Base-by-base conservation (phyloP, 2,113 vertebrate species). In the Gambusia affinis region DNA sequence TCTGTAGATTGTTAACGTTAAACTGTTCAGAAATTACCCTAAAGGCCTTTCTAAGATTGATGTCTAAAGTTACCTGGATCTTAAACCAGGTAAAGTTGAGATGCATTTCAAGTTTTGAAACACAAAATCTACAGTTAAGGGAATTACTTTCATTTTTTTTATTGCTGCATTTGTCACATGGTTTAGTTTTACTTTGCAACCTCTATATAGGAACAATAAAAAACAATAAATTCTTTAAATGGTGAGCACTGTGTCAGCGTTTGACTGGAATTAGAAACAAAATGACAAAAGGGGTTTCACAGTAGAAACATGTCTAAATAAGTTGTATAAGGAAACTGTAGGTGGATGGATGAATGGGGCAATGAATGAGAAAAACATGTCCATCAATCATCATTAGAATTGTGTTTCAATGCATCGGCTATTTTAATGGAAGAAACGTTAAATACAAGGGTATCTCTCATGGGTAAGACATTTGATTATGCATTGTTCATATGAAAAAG, bases 261-360 rank as follows among this genome's bases (percentile, higher is more conserved):
- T 80, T 62, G 29, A 61, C 64, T 37, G 65, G 82, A 87, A 78
- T 60, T 76, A 42, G 64, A 86, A 35, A 71, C 70, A 82, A 75
- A 72, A 74, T 17, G 63, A 64, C 44, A 70, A 75, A 84, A 76
- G 70, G 28, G 70, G 28, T 29, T 80, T 66, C 68, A 69, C 28
- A 47, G 69, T 78, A 80, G 81, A 89, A 88, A 85, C 60, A 65
- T 82, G 89, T 91, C 87, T 91, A 76, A 82, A 89, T 84, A 77
- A 88, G 89, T 88, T 90, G 82, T 77, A 89, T 70, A 69, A 78
- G 54, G 67, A 82, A 72, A 74, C 70, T 76, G 70, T 35, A 37
- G 27, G 78, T 62, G 75, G 72, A 61, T 68, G 14, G 22, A 31
- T 37, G 60, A 39, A 57, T 27, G 30, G 8, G 12, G 29, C 29